Evolutionary conservation across 2,113 vertebrate genomes (phyloP).

Genomic region (Burhinus oedicnemus): DNA sequence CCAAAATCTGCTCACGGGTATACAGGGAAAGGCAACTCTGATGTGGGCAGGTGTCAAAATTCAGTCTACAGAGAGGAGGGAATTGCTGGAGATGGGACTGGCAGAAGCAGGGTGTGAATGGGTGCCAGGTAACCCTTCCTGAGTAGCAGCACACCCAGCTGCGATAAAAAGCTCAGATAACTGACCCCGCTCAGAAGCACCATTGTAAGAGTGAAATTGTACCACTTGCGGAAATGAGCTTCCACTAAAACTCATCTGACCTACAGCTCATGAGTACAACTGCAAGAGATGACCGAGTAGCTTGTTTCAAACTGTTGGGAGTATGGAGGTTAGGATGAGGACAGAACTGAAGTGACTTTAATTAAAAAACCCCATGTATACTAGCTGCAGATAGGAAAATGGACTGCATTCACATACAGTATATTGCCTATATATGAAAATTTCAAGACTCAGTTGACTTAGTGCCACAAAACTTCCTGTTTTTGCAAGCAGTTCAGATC

Average conservation of each 20-base stretch:
- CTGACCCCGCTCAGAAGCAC: neutral
- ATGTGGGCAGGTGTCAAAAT: neutral
- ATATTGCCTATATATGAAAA: neutral
- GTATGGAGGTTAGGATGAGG: neutral
- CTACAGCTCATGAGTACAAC: neutral
- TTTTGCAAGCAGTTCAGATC: conserved; percentile 5
- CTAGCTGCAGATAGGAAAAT: conserved; percentile 16
- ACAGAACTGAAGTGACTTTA: neutral
- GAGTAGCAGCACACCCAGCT: neutral
- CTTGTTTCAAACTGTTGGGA: neutral
- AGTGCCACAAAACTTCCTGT: neutral
- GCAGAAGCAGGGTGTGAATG: neutral
- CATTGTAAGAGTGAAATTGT: neutral
- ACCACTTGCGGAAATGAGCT: neutral
- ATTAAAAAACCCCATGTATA: neutral
- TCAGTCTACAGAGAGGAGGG: neutral
- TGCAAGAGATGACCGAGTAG: neutral
- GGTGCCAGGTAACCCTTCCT: neutral
- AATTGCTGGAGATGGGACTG: neutral
- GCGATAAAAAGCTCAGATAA: neutral
- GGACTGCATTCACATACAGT: neutral
- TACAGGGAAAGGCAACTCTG: neutral
- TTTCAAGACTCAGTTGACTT: neutral
- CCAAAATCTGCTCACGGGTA: neutral
- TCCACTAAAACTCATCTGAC: neutral